Base-by-base conservation (phyloP, 1,140 invertebrate species). In the Drosophila quadrilineata region DNA sequence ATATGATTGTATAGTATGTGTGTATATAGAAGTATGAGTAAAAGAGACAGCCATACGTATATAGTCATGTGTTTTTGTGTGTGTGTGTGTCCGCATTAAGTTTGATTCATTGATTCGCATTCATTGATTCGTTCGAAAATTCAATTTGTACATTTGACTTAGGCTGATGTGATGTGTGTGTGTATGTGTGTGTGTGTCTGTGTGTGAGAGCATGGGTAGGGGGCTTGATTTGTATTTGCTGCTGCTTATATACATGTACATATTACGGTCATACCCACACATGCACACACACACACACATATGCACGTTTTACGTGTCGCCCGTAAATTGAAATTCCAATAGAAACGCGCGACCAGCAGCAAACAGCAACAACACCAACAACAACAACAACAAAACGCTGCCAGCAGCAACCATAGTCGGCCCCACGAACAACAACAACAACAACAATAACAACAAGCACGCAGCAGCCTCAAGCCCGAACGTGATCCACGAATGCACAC, bases 301-400 rank as follows among this genome's bases (percentile, higher is more conserved):
- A 31, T 69, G 33, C 24, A n/a, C n/a, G n/a, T n/a, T n/a, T n/a
- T n/a, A n/a, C n/a, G n/a, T n/a, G n/a, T n/a, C n/a, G n/a, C n/a
- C n/a, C n/a, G 50, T 35, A 46, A 63, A 38, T 57, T 59, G 68
- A 59, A 75, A 69, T 82, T 72, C 76, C 76, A 82, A 84, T 84
- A 82, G 73, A 73, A 77, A 70, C 31, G 59, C 62, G 19, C 69
- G 45, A 56, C 40, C 21, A 60, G 53, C 12, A 21, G 21, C n/a
- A 14, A 56, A 5, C 10, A 22, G 41, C 52, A 40, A 46, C 21
- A 48, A 26, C 50, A 33, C 16, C 28, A 21, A 65, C 3, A 10
- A 38, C 17, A 26, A 67, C 48, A 43, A 36, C 19, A 45, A 12
- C 9, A 26, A 38, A 17, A 63, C 17, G 22, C 36, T n/a, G n/a